Conservation (phyloP, 1,140 invertebrate species). For the Cherax quadricarinatus region DNA sequence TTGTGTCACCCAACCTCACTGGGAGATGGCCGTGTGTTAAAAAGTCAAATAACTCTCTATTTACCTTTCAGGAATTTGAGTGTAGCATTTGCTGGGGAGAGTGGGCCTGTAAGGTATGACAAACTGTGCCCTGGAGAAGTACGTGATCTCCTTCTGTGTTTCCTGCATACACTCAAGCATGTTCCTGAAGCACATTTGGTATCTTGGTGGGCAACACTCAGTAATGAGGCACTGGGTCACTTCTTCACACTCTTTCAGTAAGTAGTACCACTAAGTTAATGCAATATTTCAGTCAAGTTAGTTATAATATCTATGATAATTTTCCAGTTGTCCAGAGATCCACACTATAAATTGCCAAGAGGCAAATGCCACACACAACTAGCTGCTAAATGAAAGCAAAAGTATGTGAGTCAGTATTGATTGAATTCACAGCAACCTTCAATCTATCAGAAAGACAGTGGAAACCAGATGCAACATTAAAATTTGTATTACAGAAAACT, state of each 20-base stretch:
- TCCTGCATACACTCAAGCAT: constrained; percentile 94
- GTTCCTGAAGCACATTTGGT: constrained; percentile 91
- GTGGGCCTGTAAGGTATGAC: constrained; percentile 80
- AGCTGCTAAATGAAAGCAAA: too few relatives aligned
- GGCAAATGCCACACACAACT: too few relatives aligned
- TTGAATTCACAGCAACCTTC: too few relatives aligned
- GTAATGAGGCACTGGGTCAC: constrained; percentile 84
- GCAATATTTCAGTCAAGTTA: background rate
- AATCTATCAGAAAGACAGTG: too few relatives aligned
- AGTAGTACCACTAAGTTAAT: constrained; percentile 76
- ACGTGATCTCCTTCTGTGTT: constrained; percentile 92
- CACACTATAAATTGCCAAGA: too few relatives aligned
- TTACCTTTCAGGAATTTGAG: constrained; percentile 64
- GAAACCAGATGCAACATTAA: too few relatives aligned
- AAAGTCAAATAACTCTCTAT: background rate
- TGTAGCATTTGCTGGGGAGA: constrained; percentile 71
- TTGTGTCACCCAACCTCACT: too few relatives aligned
- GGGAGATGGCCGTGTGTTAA: too few relatives aligned
- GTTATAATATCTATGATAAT: too few relatives aligned
- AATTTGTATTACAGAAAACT: too few relatives aligned
- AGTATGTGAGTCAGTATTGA: too few relatives aligned
- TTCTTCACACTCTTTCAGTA: constrained; percentile 90
- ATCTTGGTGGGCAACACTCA: constrained; percentile 92
- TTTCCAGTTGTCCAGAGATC: too few relatives aligned
- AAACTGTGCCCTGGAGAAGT: constrained; percentile 87